Evolutionary conservation across 2,888 invertebrate species (phyloP), one percentile per base, ranked within the genome.

Genomic region (Eilema caniola): DNA sequence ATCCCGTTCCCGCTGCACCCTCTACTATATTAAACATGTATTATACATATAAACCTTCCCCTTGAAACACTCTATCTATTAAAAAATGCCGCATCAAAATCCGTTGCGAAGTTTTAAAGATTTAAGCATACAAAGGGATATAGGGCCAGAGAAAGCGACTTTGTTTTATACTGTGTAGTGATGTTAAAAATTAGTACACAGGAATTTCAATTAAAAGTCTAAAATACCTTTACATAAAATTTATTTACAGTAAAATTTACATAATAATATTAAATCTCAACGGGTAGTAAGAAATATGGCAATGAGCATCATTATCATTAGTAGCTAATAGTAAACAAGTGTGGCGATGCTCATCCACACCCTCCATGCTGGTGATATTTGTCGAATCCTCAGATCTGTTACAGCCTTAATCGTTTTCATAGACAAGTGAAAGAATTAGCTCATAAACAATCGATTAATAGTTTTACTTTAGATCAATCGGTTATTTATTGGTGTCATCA

Each of bases 301-400:
- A 62, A n/a, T 31, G 70, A 71, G 61, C 28, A 62, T 62, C 61
- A 20, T 41, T 33, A n/a, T 62, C 31, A 33, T 23, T n/a, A 33
- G 25, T 11, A 62, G 61, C 61, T 24, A 41, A n/a, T 23, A 28
- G 31, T 28, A 33, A 62, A 62, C 33, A 62, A 62, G 20, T 62
- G 61, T 33, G 31, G 31, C n/a, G 61, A 62, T 24, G 37, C 62
- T 23, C 11, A 2, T 61, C 16, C 24, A 14, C 25, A 25, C 25
- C 2, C 1, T 33, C 8, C 24, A 24, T 60, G 47, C 5, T 47
- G 2, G 47, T 47, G 47, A 47, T 47, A 47, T 47, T 20, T 7
- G 5, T 20, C 47, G 20, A 47, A 20, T 47, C 20, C 20, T 47
- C 14, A 5, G 47, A 20, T 47, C 5, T 47, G 41, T 20, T 20